Conservation (phyloP, 2,113 vertebrate species). For the Cariama cristata region DNA sequence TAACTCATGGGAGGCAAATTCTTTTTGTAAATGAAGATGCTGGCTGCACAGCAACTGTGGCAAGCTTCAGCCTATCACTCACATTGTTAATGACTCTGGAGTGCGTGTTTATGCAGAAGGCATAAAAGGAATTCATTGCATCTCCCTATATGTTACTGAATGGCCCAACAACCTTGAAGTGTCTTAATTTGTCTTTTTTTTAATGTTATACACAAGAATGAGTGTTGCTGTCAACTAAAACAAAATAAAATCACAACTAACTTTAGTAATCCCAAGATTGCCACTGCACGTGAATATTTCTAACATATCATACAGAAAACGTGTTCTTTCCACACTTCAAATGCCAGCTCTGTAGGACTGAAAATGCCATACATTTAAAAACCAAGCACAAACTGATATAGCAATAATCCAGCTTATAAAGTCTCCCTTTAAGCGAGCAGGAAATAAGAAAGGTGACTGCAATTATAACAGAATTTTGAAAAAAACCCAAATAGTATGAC, state of each 20-base stretch:
- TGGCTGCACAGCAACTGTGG: not conserved
- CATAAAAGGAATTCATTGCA: not conserved
- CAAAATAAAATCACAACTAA: not conserved
- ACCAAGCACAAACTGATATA: not conserved
- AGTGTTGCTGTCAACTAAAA: not conserved
- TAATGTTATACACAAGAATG: not conserved
- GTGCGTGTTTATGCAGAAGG: not conserved
- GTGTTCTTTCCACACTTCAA: not conserved
- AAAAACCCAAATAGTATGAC: not conserved
- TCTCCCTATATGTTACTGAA: not conserved
- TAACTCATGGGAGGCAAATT: constrained; percentile 1
- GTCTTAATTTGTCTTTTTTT: not conserved
- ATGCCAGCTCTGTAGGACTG: not conserved
- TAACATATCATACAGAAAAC: not conserved
- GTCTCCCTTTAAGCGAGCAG: not conserved
- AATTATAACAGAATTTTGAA: not conserved
- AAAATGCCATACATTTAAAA: not conserved
- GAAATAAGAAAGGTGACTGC: constrained; percentile 5
- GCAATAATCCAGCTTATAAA: not conserved
- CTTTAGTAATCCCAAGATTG: not conserved
- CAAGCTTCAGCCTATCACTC: not conserved
- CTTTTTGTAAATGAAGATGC: not conserved
- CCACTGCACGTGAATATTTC: not conserved
- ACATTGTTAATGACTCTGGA: not conserved
- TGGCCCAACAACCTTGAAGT: not conserved